Base-by-base conservation (phyloP, 2,113 vertebrate species). In the Oreochromis tanganicae region DNA sequence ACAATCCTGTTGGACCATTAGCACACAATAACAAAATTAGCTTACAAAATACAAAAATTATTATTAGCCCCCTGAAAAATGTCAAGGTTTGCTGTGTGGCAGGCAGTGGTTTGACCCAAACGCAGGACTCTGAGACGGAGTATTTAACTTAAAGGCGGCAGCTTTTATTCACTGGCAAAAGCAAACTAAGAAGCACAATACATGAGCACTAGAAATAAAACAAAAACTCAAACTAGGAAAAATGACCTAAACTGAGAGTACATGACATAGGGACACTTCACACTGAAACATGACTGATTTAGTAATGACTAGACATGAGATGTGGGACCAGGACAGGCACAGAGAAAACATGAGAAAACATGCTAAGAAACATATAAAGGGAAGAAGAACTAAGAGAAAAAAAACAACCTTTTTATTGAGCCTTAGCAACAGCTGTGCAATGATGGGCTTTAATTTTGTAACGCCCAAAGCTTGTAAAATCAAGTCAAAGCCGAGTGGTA, bases 111-210 rank as follows among this genome's bases (percentile, higher is more conserved):
- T 36, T 36, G 32, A 36, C 32, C 4, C 32, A 63, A 36, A 36
- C 2, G 0, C 32, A 36, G 16, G 16, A 34, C 59, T 63, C 59
- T 63, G 59, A 19, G 59, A 12, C 2, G 0, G 9, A n/a, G 17
- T 36, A 36, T 2, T 63, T 36, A 36, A 63, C 0, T 63, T 63
- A 36, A 3, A 36, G 32, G 5, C 1, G 5, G 17, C 59, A 36
- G 59, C 59, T 63, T 63, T 36, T 12, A 63, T 63, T 63, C 19
- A 9, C 32, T 61, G 10, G 29, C 5, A 63, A 6, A 63, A n/a
- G 32, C 17, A 36, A 63, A 36, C 59, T 63, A 36, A 36, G 59
- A 63, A 63, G 36, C 32, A 36, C 1, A 61, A 61, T 34, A 34
- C 10, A n/a, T 38, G 61, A 66, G 6, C 1, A n/a, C 17, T 36